Conservation (phyloP, 64 coral and sea anemone genomes). For the Astreopora myriophthalma region DNA sequence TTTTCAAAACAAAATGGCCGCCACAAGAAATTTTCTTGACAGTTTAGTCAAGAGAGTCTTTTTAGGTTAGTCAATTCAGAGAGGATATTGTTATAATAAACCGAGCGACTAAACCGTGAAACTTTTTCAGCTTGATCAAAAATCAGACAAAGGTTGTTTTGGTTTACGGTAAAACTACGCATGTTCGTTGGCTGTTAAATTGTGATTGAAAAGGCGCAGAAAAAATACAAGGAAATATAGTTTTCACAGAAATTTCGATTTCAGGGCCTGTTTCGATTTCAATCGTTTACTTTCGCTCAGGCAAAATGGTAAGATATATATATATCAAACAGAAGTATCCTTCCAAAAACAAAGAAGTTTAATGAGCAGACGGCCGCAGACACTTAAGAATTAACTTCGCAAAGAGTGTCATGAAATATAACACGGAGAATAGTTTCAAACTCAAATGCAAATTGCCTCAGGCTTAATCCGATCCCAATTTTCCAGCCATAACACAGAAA, state of each 20-base stretch:
- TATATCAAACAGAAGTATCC: not conserved
- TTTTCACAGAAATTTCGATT: too few relatives aligned
- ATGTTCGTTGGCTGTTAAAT: too few relatives aligned
- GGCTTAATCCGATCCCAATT: not conserved
- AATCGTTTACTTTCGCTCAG: too few relatives aligned
- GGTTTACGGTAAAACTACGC: too few relatives aligned
- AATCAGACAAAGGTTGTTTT: too few relatives aligned
- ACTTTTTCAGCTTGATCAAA: too few relatives aligned
- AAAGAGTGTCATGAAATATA: constrained; percentile 6
- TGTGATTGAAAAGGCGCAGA: too few relatives aligned
- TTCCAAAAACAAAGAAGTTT: not conserved
- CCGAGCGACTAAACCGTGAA: too few relatives aligned
- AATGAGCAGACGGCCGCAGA: not conserved
- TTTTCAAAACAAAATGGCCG: not conserved
- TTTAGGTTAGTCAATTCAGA: too few relatives aligned
- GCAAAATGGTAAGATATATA: not conserved
- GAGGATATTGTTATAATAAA: too few relatives aligned
- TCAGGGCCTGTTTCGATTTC: too few relatives aligned
- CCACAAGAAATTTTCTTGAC: not conserved
- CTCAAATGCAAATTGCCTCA: not conserved
- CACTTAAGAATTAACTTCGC: not conserved
- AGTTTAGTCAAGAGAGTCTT: not conserved
- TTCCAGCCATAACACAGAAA: not conserved
- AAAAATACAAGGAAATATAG: too few relatives aligned
- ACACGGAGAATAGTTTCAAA: not conserved